These are phyloP conservation scores for Acrossocheilus fasciatus DNA, from an alignment of 2,797 vertebrate species.

Conservation along the genomic window DNA sequence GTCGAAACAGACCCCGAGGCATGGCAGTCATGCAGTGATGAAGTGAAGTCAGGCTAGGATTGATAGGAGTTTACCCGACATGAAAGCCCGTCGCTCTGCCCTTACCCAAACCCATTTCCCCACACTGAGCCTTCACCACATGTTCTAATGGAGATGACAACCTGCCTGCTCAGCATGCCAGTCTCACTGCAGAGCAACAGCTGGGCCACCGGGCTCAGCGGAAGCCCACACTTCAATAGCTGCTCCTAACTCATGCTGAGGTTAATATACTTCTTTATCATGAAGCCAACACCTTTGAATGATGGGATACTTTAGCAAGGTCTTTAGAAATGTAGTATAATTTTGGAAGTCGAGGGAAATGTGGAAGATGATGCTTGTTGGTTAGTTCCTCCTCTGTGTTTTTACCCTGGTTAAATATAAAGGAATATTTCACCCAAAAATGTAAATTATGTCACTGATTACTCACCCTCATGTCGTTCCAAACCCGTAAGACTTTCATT, in stretches of 20 bases:
- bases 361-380: not conserved
- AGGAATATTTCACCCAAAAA: no score
- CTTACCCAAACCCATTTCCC: slow-evolving; percentile 41
- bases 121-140: slow-evolving; percentile 25
- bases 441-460: no score
- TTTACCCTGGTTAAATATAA: slow-evolving; percentile 1
- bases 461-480: no score
- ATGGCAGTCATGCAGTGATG: slow-evolving; percentile 10
- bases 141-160: slow-evolving; percentile 34
- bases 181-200: slow-evolving; percentile 30
- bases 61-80: slow-evolving; percentile 22
- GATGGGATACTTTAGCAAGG: slow-evolving; percentile 1
- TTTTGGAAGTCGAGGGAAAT: slow-evolving; percentile 23
- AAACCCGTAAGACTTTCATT: no score
- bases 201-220: slow-evolving; percentile 13
- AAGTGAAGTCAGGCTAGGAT: slow-evolving; percentile 49
- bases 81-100: slow-evolving; percentile 29
- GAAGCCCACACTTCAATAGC: slow-evolving; percentile 27
- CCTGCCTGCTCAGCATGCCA: slow-evolving; percentile 4
- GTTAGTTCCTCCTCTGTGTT: not conserved
- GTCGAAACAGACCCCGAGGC: slow-evolving; percentile 1
- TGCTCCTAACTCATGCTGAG: slow-evolving; percentile 21
- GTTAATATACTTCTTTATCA: slow-evolving; percentile 32
- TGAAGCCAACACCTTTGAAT: slow-evolving; percentile 23
- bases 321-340: slow-evolving; percentile 20